Conservation (phyloP, 2,888 invertebrate species). For the Drosophila acutilabella region DNA sequence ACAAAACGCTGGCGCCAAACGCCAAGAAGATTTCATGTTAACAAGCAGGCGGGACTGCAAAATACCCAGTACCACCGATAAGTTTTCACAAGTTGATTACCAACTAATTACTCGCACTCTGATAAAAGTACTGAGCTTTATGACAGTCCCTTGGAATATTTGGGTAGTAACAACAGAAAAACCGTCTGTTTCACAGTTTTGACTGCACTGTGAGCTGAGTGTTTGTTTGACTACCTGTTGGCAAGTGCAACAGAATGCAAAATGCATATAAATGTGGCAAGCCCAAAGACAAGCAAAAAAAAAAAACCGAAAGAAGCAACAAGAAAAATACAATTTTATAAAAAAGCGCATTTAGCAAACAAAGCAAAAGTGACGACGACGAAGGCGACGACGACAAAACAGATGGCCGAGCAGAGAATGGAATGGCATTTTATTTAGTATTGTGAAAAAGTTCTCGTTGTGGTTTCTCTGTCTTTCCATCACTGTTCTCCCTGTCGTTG, state of each 20-base stretch:
- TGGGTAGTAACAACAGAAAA: too few relatives aligned
- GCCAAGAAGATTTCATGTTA: neutral
- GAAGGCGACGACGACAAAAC: constrained; percentile 34
- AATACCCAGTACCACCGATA: neutral
- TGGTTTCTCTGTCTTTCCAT: constrained; percentile 47
- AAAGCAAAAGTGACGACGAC: constrained; percentile 65
- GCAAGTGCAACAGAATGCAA: constrained; percentile 46
- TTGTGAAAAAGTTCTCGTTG: constrained; percentile 56
- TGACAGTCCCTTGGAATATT: too few relatives aligned
- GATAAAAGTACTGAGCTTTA: too few relatives aligned
- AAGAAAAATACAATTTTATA: constrained; percentile 57
- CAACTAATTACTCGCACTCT: too few relatives aligned
- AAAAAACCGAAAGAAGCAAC: constrained; percentile 17
- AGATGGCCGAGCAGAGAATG: constrained; percentile 70
- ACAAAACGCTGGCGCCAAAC: neutral
- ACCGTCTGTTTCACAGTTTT: constrained; percentile 31
- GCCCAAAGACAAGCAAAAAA: constrained; percentile 47
- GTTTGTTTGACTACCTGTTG: constrained; percentile 60
- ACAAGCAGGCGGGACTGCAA: neutral
- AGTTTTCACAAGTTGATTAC: neutral
- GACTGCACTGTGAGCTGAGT: constrained; percentile 11
- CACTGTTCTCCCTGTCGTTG: constrained; percentile 19
- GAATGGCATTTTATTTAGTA: constrained; percentile 63
- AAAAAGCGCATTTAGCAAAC: constrained; percentile 78
- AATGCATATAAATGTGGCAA: constrained; percentile 64